Percentiles rank a stretch among this genome's conserved stretches.
Conservation (phyloP, 2,113 vertebrate species). For the Sebastes schlegelii region DNA sequence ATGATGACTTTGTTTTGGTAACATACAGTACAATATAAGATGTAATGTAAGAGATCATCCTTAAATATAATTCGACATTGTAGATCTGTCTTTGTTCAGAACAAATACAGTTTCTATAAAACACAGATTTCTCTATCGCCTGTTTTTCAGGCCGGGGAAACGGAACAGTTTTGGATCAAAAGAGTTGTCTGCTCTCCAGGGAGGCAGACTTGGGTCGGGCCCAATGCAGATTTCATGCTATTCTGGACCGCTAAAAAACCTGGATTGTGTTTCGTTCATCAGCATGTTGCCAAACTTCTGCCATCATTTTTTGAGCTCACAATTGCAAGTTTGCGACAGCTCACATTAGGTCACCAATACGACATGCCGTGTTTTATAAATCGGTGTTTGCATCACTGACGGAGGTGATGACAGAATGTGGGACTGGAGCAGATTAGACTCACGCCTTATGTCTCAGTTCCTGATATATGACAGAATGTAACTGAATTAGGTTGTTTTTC, state of each 20-base stretch:
- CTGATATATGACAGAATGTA: slow-evolving; percentile 18
- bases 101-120: not conserved
- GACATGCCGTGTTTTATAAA: slow-evolving; percentile 45
- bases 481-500: slow-evolving; percentile 12
- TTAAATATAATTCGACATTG: not conserved
- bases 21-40: not conserved
- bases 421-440: slow-evolving; percentile 19
- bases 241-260: slow-evolving; percentile 34
- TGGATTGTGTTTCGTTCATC: slow-evolving; percentile 41
- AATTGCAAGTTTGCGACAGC: slow-evolving; percentile 45
- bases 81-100: not conserved
- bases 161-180: slow-evolving; percentile 49
- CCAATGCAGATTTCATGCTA: slow-evolving; percentile 59
- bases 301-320: slow-evolving; percentile 34
- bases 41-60: not conserved
- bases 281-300: slow-evolving; percentile 41
- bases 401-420: slow-evolving; percentile 19
- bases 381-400: slow-evolving; percentile 39
- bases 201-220: slow-evolving; percentile 35
- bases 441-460: slow-evolving; percentile 12
- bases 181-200: slow-evolving; percentile 44
- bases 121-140: slow-evolving; percentile 17
- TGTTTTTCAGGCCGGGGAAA: slow-evolving; percentile 35
- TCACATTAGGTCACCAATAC: slow-evolving; percentile 25
- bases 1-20: not conserved